These are phyloP conservation scores for Drosophila ironensis DNA, from an alignment of 1,140 invertebrate genomes.

Conservation along the genomic window DNA sequence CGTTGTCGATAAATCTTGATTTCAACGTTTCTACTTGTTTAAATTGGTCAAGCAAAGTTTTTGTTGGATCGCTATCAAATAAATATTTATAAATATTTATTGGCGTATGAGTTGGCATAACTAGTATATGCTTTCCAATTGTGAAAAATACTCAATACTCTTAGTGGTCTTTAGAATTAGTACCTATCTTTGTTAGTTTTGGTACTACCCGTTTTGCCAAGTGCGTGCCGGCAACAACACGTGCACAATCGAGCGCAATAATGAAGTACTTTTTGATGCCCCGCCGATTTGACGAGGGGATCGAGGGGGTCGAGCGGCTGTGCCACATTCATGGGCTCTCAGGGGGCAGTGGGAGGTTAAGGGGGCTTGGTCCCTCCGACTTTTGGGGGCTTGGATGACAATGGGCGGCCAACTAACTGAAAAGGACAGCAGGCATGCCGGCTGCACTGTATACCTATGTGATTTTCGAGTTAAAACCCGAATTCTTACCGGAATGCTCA, in stretches of 20 bases:
- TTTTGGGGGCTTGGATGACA: no score
- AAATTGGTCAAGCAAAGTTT: no score
- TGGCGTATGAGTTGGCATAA: no score
- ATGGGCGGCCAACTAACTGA: slow-evolving; percentile 15
- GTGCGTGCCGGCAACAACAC: slow-evolving; percentile 11
- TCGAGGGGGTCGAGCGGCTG: no score
- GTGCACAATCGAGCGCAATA: slow-evolving; percentile 76
- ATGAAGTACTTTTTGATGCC: slow-evolving; percentile 74
- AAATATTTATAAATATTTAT: no score
- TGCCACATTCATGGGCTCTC: no score
- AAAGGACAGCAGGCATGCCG: slow-evolving; percentile 1
- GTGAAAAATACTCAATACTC: no score
- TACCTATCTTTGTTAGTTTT: background rate
- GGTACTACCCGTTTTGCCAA: background rate
- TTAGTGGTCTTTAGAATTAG: no score
- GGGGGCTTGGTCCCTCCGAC: background rate
- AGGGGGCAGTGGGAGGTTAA: background rate
- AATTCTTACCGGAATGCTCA: slow-evolving; percentile 58
- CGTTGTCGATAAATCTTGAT: no score
- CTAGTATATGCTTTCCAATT: no score
- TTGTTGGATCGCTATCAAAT: no score
- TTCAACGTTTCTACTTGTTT: no score
- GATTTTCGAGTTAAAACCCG: slow-evolving; percentile 69
- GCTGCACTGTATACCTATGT: slow-evolving; percentile 37
- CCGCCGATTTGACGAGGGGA: slow-evolving; percentile 6